phyloP scores from a whole-genome alignment of 2,888 invertebrate species.

The Geotrupes spiniger region DNA sequence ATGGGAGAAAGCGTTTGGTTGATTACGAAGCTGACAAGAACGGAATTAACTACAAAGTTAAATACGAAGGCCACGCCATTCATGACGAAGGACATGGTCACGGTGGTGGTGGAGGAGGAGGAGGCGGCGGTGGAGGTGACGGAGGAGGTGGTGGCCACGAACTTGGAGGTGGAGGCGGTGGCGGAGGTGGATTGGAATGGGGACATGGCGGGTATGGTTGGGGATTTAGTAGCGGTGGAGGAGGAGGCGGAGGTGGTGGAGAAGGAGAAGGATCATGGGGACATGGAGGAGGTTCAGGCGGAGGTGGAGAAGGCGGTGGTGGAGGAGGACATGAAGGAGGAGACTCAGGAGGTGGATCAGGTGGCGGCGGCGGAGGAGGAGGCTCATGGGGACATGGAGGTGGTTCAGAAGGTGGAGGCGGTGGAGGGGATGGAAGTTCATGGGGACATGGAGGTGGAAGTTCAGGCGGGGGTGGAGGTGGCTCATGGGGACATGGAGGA shows the following conservation, averaged over 20 bases:
- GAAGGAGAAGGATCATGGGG: neutral
- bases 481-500: neutral
- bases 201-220: constrained; percentile 4
- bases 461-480: constrained; percentile 6
- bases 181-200: neutral
- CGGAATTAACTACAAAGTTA: constrained; percentile 43
- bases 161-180: constrained; percentile 2
- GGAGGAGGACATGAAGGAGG: neutral
- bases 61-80: constrained; percentile 34
- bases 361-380: neutral
- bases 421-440: neutral
- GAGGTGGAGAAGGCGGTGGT: constrained; percentile 1
- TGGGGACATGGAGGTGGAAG: constrained; percentile 8
- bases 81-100: constrained; percentile 24
- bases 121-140: constrained; percentile 4
- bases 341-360: neutral
- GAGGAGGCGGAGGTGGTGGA: constrained; percentile 3
- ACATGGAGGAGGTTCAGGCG: neutral
- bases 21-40: constrained; percentile 45
- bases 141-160: constrained; percentile 13
- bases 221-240: neutral
- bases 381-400: neutral
- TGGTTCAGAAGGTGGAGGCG: neutral
- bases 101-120: neutral
- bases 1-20: constrained; percentile 44